A percentile compares a stretch with the other conserved stretches of the same genome.
Evolutionary conservation across 2,113 vertebrate species (phyloP).

Genomic region (Catagonus wagneri): DNA sequence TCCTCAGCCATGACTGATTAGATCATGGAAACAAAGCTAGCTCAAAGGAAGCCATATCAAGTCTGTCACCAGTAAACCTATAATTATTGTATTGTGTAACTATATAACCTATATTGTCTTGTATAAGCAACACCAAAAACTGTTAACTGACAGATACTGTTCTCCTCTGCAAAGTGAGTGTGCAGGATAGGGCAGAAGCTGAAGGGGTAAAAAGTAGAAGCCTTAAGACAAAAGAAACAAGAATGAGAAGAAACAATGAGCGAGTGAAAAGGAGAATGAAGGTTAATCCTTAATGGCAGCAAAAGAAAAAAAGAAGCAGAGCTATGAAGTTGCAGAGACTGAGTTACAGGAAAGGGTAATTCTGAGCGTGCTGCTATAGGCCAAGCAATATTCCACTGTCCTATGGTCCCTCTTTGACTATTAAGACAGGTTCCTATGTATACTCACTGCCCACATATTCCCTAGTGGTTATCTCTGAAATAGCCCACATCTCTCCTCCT

Average conservation of each 20-base stretch:
- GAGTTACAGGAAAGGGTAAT: background rate
- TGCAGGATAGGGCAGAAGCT: background rate
- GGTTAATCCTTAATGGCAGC: background rate
- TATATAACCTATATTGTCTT: too few relatives aligned
- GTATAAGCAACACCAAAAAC: background rate
- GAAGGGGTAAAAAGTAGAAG: background rate
- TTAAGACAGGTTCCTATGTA: background rate
- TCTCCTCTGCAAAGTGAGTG: background rate
- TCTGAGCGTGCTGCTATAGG: too few relatives aligned
- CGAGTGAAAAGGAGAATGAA: background rate
- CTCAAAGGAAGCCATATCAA: background rate
- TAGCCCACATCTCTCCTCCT: background rate
- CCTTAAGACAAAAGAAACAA: background rate
- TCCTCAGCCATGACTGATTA: background rate
- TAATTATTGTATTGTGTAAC: too few relatives aligned
- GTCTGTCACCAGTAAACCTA: background rate
- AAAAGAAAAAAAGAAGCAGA: background rate
- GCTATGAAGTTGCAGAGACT: background rate
- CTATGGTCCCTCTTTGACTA: background rate
- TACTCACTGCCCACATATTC: background rate
- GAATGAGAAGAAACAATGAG: background rate
- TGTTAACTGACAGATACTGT: background rate
- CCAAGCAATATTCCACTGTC: background rate
- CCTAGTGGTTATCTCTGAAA: background rate
- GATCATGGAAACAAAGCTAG: background rate